These are phyloP conservation scores for Homarus americanus DNA, from an alignment of 1,140 invertebrate species.

Conservation along the genomic window DNA sequence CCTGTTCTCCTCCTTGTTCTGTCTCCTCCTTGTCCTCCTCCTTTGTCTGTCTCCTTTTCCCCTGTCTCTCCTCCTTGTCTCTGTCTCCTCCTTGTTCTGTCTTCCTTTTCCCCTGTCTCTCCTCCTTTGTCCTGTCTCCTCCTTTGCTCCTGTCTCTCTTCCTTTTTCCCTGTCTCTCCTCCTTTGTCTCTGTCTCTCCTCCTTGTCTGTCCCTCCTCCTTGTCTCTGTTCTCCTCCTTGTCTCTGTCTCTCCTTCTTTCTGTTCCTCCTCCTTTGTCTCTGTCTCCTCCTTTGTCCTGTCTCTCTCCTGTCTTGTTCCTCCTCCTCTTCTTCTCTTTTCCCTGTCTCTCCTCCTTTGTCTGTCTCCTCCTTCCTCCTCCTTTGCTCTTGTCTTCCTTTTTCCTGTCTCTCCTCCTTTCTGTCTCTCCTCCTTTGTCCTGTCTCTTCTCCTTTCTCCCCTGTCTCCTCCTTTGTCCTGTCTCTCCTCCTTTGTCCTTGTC, in stretches of 20 bases:
- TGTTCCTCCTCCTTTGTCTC: background rate
- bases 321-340: background rate
- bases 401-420: background rate
- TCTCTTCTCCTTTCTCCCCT: too few relatives aligned
- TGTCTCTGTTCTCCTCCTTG: too few relatives aligned
- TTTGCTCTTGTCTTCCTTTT: background rate
- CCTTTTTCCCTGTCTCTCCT: too few relatives aligned
- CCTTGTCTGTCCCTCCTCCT: too few relatives aligned
- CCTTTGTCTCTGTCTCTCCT: too few relatives aligned
- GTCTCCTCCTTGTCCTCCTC: background rate
- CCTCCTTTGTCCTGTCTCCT: background rate
- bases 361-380: background rate
- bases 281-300: background rate
- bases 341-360: background rate
- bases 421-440: too few relatives aligned
- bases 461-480: too few relatives aligned
- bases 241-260: conserved; percentile 11
- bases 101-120: background rate
- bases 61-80: too few relatives aligned
- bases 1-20: too few relatives aligned
- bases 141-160: too few relatives aligned
- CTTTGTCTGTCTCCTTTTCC: conserved; percentile 21
- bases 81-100: background rate
- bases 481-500: too few relatives aligned
- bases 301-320: background rate